These are phyloP conservation scores for Astropecten irregularis DNA, from an alignment of 53 echinoderm and acorn worm species.

Conservation along the genomic window DNA sequence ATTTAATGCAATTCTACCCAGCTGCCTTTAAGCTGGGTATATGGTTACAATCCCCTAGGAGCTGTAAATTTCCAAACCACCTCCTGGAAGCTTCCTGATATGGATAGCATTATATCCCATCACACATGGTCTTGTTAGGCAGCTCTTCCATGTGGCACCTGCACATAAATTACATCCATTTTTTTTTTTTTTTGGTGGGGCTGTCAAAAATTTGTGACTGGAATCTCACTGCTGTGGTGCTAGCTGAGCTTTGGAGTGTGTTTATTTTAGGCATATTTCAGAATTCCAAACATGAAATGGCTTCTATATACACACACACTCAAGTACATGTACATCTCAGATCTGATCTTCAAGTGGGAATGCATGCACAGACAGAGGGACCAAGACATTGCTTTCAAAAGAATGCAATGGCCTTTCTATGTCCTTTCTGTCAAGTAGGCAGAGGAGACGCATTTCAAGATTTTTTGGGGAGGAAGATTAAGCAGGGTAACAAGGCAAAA, in stretches of 20 bases:
- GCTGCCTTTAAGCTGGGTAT: neutral
- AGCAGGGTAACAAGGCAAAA: too few species aligned
- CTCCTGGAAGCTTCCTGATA: neutral
- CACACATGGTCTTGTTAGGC: neutral
- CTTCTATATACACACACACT: too few species aligned
- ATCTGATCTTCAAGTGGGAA: too few species aligned
- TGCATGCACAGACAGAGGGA: too few species aligned
- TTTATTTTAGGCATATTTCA: neutral
- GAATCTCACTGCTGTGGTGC: neutral
- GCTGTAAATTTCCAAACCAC: conserved; percentile 6
- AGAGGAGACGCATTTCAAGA: too few species aligned
- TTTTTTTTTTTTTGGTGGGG: neutral
- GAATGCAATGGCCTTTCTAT: too few species aligned
- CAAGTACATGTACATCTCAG: too few species aligned
- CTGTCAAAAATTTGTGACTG: neutral
- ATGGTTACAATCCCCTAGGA: neutral
- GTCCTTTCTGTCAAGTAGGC: too few species aligned
- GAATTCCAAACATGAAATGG: too few species aligned
- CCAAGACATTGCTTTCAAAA: too few species aligned
- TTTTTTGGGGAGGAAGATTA: too few species aligned
- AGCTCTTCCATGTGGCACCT: neutral
- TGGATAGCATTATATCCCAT: neutral
- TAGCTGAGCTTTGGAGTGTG: neutral
- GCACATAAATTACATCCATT: neutral
- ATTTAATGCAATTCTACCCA: too few species aligned